Evolutionary conservation across 2,113 vertebrate genomes (phyloP).

Genomic region (Penelope pileata): DNA sequence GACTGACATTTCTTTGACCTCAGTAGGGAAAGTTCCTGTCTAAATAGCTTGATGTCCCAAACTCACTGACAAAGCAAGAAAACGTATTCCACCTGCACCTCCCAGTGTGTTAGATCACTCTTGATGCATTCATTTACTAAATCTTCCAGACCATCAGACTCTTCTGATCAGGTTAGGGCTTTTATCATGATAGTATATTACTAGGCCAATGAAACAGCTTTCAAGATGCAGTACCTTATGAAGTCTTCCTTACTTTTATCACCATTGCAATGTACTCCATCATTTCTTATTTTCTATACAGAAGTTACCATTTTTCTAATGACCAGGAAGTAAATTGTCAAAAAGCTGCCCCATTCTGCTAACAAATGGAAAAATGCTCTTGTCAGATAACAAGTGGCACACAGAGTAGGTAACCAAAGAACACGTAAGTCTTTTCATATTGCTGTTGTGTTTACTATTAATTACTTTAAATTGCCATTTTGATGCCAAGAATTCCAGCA

Average conservation of each 20-base stretch:
- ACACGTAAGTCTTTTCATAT: not conserved
- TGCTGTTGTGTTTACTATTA: not conserved
- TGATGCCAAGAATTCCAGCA: slow-evolving; percentile 7
- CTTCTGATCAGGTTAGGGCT: not conserved
- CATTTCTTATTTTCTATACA: not conserved
- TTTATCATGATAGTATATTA: not conserved
- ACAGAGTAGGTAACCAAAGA: not conserved
- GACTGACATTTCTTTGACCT: not conserved
- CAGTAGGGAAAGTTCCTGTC: not conserved
- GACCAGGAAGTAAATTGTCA: not conserved
- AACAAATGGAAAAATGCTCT: not conserved
- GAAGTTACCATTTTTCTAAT: not conserved
- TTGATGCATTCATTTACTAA: not conserved
- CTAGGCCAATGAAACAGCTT: not conserved
- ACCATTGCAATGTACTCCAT: not conserved
- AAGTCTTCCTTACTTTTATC: not conserved
- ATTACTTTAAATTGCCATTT: not conserved
- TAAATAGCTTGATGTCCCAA: not conserved
- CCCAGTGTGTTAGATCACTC: not conserved
- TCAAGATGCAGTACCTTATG: not conserved
- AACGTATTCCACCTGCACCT: not conserved
- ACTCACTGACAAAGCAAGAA: not conserved
- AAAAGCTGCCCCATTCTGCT: not conserved
- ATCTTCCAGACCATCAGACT: too few relatives aligned
- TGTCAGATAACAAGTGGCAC: not conserved